phyloP scores from a whole-genome alignment of 2,888 invertebrate genomes.

The Plebejus anna region DNA sequence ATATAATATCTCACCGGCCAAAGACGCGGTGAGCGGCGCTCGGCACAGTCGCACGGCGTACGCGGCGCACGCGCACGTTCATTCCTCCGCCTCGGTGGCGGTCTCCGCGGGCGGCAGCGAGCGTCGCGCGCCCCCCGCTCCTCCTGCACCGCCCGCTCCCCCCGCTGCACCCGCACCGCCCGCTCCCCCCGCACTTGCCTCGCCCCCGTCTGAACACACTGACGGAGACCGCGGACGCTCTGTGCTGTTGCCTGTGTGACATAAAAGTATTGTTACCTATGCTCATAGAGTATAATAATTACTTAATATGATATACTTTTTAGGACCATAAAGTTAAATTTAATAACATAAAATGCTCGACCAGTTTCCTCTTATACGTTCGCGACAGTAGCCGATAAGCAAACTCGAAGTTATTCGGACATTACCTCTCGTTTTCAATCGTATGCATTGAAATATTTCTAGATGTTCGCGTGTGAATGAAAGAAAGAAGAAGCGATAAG shows the following conservation, averaged over 20 bases:
- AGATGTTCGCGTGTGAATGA: too few relatives aligned
- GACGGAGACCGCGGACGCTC: constrained; percentile 23
- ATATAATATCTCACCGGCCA: constrained; percentile 8
- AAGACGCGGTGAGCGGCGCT: constrained; percentile 5
- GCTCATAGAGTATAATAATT: too few relatives aligned
- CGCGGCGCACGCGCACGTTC: constrained; percentile 36
- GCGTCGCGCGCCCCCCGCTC: constrained; percentile 28
- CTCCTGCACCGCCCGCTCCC: constrained; percentile 34
- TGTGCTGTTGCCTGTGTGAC: neutral
- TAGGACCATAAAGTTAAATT: too few relatives aligned
- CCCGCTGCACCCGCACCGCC: constrained; percentile 30
- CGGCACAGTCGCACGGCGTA: constrained; percentile 18
- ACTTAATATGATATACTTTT: too few relatives aligned
- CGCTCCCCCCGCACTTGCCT: neutral
- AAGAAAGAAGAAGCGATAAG: too few relatives aligned
- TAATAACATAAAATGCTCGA: too few relatives aligned
- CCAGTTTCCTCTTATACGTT: too few relatives aligned
- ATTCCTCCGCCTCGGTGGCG: constrained; percentile 67
- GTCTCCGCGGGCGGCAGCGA: constrained; percentile 66
- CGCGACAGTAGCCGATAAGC: too few relatives aligned
- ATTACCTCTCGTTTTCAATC: too few relatives aligned
- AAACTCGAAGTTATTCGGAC: too few relatives aligned
- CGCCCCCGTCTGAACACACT: constrained; percentile 1
- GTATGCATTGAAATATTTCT: too few relatives aligned
- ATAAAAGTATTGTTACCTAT: neutral